Base-by-base conservation (phyloP, 2,888 invertebrate species). In the Caradrina clavipalpis region DNA sequence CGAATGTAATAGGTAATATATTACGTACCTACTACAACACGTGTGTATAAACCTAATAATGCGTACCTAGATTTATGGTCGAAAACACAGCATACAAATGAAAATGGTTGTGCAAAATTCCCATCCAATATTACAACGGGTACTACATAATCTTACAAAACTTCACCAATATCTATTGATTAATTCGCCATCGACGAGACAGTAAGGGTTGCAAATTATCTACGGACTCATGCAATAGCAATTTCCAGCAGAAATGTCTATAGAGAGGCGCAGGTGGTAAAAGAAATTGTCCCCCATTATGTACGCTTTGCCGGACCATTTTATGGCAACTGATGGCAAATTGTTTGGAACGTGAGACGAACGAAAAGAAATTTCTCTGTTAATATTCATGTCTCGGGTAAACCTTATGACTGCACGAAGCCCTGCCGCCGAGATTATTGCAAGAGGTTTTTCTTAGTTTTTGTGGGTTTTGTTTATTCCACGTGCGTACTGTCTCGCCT, bases 231-330 rank as follows among this genome's bases (percentile, higher is more conserved):
- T 84, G 82, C 83, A 82, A 85, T 83, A 79, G 82, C 74, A 81
- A 84, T 83, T 82, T 81, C 65, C 59, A 76, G 69, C 80, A 82
- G 69, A 82, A 82, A 71, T 63, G 65, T 76, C 81, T 81, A 86
- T 81, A 80, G 73, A 57, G 69, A 61, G 91, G 86, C 91, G 89
- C 94, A 94, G 94, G 94, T 94, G 94, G 89, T 87, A 85, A 88
- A 92, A 90, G 91, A 91, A 93, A 94, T 93, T 92, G 94, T 91
- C 90, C 86, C 87, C 92, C 90, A 93, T 94, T 94, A 93, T 87
- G 86, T 90, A 86, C 90, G 90, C 89, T 87, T 87, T 90, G 89
- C 89, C 87, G 91, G 89, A 89, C 91, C 90, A 91, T 92, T 94
- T 92, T 91, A 92, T 92, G 90, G 89, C 89, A 88, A 91, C 87